Evolutionary conservation across 1,140 invertebrate species (phyloP).

Genomic region (Berghia stephanieae): DNA sequence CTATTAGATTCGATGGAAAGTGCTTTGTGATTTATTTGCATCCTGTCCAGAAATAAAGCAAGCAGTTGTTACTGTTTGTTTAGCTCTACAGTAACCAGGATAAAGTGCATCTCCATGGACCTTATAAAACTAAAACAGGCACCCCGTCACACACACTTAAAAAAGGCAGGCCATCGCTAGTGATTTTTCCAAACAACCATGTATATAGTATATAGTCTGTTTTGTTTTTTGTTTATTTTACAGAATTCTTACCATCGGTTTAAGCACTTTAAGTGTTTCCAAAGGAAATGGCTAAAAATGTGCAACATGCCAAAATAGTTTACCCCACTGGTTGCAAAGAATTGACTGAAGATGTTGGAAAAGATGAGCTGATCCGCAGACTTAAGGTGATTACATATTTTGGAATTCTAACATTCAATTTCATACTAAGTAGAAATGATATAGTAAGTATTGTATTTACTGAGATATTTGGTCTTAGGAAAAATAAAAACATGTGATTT

Average conservation of each 20-base stretch:
- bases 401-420: neutral
- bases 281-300: conserved; percentile 69
- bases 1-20: neutral
- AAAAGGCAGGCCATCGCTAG: no score
- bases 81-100: no score
- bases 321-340: conserved; percentile 69
- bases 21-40: neutral
- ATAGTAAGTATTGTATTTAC: neutral
- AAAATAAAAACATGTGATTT: neutral
- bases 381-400: conserved; percentile 77
- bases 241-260: no score
- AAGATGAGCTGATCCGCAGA: conserved; percentile 92
- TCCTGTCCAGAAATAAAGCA: no score
- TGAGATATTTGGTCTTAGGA: neutral
- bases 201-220: no score
- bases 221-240: no score
- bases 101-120: no score
- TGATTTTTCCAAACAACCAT: no score
- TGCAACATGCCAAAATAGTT: conserved; percentile 59
- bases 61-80: no score
- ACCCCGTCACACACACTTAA: no score
- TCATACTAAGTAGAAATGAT: neutral
- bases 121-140: no score
- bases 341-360: conserved; percentile 88
- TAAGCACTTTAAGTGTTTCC: no score